Evolutionary conservation across 2,797 vertebrate species (phyloP).

Genomic region (Tachyglossus aculeatus): DNA sequence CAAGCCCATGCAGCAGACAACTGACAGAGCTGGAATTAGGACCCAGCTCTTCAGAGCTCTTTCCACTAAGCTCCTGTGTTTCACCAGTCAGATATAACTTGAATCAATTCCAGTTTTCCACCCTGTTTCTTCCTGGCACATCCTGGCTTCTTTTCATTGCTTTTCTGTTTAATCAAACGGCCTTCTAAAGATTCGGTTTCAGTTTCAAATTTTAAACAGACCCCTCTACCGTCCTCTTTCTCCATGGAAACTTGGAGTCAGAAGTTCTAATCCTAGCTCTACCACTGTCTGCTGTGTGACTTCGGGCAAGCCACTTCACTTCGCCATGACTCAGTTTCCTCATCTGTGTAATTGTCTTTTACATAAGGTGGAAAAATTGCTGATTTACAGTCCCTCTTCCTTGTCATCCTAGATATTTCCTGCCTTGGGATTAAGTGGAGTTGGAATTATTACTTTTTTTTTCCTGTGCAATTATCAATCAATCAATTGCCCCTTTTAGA

Average conservation of each 20-base stretch:
- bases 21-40: too few species aligned
- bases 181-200: constrained; percentile 29
- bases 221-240: too few species aligned
- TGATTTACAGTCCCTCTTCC: constrained; percentile 29
- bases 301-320: too few species aligned
- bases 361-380: constrained; percentile 20
- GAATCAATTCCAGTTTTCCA: not conserved
- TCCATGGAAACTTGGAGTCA: too few species aligned
- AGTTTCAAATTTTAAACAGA: constrained; percentile 13
- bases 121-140: not conserved
- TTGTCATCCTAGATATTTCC: constrained; percentile 14
- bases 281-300: too few species aligned
- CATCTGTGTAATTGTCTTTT: constrained; percentile 20
- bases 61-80: too few species aligned
- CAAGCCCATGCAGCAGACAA: too few species aligned
- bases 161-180: constrained; percentile 7
- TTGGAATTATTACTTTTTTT: constrained; percentile 36
- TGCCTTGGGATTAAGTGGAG: not conserved
- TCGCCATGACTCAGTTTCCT: too few species aligned
- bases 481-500: too few species aligned
- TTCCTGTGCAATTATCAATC: constrained; percentile 22
- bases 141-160: not conserved
- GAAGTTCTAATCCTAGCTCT: too few species aligned
- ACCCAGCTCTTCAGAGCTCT: too few species aligned
- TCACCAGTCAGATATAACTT: not conserved